Evolutionary conservation across 37 sponge, comb jelly and placozoan genomes (phyloP).

Genomic region (Axinella damicornis): DNA sequence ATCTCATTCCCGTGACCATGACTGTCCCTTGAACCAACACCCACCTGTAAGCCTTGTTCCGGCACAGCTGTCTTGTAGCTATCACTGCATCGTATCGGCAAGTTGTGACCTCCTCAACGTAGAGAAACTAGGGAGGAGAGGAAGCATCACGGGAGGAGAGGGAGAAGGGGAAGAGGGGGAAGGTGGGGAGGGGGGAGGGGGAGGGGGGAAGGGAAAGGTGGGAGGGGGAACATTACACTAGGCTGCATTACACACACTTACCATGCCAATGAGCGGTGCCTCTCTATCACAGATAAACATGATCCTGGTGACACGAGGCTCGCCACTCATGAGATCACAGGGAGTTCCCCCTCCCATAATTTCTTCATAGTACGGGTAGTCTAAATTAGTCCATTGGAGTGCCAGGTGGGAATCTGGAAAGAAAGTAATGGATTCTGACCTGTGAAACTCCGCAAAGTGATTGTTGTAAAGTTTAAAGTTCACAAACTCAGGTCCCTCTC

Average conservation of each 20-base stretch:
- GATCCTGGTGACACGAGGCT: constrained; percentile 45
- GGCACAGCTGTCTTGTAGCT: constrained; percentile 59
- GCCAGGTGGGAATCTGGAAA: constrained; percentile 61
- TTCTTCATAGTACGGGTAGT: constrained; percentile 76
- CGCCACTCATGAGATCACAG: constrained; percentile 65
- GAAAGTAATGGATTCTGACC: no score
- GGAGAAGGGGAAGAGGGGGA: not conserved
- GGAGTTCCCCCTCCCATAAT: constrained; percentile 65
- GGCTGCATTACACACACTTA: constrained; percentile 32
- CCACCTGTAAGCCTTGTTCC: constrained; percentile 69
- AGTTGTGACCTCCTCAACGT: constrained; percentile 64
- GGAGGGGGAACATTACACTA: not conserved
- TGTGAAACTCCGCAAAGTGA: no score
- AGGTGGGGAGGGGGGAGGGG: constrained; percentile 14
- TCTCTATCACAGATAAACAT: constrained; percentile 72
- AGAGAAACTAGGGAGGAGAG: constrained; percentile 38
- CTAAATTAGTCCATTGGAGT: constrained; percentile 53
- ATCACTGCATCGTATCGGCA: constrained; percentile 77
- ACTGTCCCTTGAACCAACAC: no score
- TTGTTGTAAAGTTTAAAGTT: no score
- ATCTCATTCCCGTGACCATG: not conserved
- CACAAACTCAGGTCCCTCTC: no score
- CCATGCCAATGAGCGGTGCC: constrained; percentile 37
- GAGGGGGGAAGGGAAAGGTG: constrained; percentile 3
- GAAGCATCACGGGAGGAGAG: not conserved